Conservation (phyloP, 23 tunicate species). For the Corella eumyota region DNA sequence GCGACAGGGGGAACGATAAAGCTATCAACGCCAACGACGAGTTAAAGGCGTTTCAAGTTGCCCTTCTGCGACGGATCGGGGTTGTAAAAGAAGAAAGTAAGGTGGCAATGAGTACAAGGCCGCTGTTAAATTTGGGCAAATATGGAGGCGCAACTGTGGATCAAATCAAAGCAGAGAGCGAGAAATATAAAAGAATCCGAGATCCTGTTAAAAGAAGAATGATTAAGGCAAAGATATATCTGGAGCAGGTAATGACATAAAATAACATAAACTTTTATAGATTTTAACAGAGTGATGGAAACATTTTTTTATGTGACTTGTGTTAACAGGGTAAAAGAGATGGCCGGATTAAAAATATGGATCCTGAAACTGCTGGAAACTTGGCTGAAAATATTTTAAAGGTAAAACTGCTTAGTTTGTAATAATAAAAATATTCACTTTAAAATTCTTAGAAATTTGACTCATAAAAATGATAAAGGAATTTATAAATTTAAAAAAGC, state of each 20-base stretch:
- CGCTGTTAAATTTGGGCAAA: constrained; percentile 49
- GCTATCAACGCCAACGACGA: constrained; percentile 58
- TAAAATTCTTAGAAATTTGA: too few relatives aligned
- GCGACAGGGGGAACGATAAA: constrained; percentile 29
- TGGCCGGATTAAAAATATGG: constrained; percentile 48
- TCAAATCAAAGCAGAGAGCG: constrained; percentile 59
- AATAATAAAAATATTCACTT: background rate
- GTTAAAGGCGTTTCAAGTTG: constrained; percentile 74
- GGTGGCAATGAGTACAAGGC: constrained; percentile 10
- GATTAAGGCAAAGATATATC: constrained; percentile 46
- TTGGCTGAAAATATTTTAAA: constrained; percentile 50
- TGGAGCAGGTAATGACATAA: constrained; percentile 72
- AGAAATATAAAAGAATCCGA: constrained; percentile 55
- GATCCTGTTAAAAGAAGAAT: constrained; percentile 49
- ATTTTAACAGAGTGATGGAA: background rate
- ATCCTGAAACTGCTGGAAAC: constrained; percentile 32
- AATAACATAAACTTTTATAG: background rate
- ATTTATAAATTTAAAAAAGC: too few relatives aligned
- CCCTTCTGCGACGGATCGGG: constrained; percentile 47
- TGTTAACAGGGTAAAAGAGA: constrained; percentile 51
- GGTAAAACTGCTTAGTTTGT: constrained; percentile 11
- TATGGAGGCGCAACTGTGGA: constrained; percentile 81
- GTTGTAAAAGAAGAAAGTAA: constrained; percentile 58
- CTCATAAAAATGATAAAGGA: too few relatives aligned
- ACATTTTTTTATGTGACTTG: background rate